Evolutionary conservation across 2,888 invertebrate species (phyloP).

Genomic region (Isoperla grammatica): DNA sequence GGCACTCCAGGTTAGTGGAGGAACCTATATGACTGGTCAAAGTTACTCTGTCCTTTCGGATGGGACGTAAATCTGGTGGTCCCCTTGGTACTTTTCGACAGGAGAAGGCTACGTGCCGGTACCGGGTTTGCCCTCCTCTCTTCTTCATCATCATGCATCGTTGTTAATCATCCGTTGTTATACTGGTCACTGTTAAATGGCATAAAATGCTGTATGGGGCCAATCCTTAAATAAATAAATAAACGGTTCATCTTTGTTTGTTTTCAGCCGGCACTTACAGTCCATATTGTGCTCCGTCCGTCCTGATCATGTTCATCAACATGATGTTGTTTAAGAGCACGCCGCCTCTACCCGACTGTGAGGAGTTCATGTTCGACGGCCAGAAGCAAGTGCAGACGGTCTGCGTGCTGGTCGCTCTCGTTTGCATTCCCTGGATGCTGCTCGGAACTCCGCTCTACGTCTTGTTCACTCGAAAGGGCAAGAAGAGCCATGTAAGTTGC

Average conservation of each 20-base stretch:
- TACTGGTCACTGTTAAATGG: too few relatives aligned
- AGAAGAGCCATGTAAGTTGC: constrained; percentile 21
- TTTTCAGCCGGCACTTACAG: not conserved
- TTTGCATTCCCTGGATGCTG: constrained; percentile 51
- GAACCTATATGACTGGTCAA: too few relatives aligned
- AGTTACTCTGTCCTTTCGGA: too few relatives aligned
- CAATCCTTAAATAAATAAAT: too few relatives aligned
- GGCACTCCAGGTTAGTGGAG: too few relatives aligned
- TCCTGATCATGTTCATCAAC: constrained; percentile 55
- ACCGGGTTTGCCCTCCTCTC: too few relatives aligned
- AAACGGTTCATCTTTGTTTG: not conserved
- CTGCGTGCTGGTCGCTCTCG: constrained; percentile 45
- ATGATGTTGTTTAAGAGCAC: constrained; percentile 49
- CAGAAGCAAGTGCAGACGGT: constrained; percentile 44
- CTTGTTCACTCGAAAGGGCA: constrained; percentile 31
- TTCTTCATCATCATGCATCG: too few relatives aligned
- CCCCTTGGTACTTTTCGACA: too few relatives aligned
- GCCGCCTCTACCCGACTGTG: constrained; percentile 23
- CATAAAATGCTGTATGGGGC: too few relatives aligned
- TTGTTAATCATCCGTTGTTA: too few relatives aligned
- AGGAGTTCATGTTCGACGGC: constrained; percentile 36
- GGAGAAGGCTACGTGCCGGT: too few relatives aligned
- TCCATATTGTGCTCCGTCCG: constrained; percentile 50
- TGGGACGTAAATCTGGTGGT: too few relatives aligned
- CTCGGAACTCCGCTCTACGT: constrained; percentile 50